Evolutionary conservation across 2,888 invertebrate species (phyloP).

Genomic region (Molorchus minor): DNA sequence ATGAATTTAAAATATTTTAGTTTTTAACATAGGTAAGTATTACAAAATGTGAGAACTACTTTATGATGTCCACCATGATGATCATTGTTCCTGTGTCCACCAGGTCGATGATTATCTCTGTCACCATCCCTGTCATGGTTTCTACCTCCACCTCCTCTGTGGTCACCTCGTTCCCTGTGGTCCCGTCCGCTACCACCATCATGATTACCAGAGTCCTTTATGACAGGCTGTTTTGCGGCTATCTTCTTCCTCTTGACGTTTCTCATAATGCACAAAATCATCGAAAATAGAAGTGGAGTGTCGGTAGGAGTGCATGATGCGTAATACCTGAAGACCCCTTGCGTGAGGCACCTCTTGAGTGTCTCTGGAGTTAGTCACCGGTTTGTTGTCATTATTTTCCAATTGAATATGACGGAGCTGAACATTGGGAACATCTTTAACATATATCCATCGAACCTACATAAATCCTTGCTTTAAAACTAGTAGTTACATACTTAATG

Average conservation of each 20-base stretch:
- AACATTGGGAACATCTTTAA: slow-evolving; percentile 94
- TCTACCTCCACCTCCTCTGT: slow-evolving; percentile 46
- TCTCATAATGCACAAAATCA: slow-evolving; percentile 97
- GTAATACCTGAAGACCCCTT: slow-evolving; percentile 90
- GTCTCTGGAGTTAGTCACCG: slow-evolving; percentile 97
- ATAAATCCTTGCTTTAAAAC: slow-evolving; percentile 2
- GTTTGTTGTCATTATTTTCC: slow-evolving; percentile 98
- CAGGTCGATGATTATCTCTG: slow-evolving; percentile 49
- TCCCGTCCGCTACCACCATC: slow-evolving; percentile 47
- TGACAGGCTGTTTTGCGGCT: slow-evolving; percentile 71
- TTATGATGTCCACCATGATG: slow-evolving; percentile 58
- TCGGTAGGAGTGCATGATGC: slow-evolving; percentile 89
- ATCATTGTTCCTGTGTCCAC: slow-evolving; percentile 55
- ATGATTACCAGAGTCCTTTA: slow-evolving; percentile 49
- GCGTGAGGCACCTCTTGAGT: slow-evolving; percentile 96
- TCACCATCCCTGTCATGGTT: slow-evolving; percentile 45
- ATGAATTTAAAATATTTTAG: no score
- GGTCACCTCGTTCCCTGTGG: slow-evolving; percentile 45
- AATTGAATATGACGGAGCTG: slow-evolving; percentile 93
- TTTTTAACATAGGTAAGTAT: no score
- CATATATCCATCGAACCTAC: slow-evolving; percentile 95
- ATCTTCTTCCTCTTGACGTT: slow-evolving; percentile 92
- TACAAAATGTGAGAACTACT: slow-evolving; percentile 54
- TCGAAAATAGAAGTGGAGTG: slow-evolving; percentile 98
- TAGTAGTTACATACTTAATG: no score